These are phyloP conservation scores for Meandrusa payeni DNA, from an alignment of 2,888 invertebrate genomes.

Conservation along the genomic window DNA sequence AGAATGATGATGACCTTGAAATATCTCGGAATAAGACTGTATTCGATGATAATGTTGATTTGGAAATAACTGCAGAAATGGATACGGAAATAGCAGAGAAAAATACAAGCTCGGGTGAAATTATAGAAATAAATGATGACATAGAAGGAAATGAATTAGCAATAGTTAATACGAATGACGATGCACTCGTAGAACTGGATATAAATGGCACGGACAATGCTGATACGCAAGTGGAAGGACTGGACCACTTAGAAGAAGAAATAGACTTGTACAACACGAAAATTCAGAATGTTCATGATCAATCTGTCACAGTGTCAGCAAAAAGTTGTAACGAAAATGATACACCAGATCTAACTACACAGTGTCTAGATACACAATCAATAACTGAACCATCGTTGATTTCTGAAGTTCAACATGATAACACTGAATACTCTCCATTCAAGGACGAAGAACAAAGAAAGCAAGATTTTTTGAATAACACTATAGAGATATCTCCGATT, in stretches of 20 bases:
- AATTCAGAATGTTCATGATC: slow-evolving; percentile 26
- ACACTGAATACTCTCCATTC: slow-evolving; percentile 57
- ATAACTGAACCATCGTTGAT: slow-evolving; percentile 32
- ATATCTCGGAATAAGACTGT: slow-evolving; percentile 56
- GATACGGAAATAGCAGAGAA: slow-evolving; percentile 51
- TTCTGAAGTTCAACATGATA: slow-evolving; percentile 32
- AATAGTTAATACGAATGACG: slow-evolving; percentile 39
- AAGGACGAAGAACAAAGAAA: slow-evolving; percentile 61
- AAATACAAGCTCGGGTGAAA: slow-evolving; percentile 37
- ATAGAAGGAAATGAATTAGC: slow-evolving; percentile 39
- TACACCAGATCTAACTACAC: slow-evolving; percentile 26
- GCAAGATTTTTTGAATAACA: slow-evolving; percentile 78
- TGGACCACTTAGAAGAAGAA: slow-evolving; percentile 27
- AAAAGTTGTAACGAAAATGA: slow-evolving; percentile 22
- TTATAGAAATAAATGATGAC: slow-evolving; percentile 44
- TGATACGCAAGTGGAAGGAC: slow-evolving; percentile 54
- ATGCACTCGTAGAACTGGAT: no score
- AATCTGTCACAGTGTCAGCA: slow-evolving; percentile 8
- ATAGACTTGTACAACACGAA: slow-evolving; percentile 1
- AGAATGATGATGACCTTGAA: slow-evolving; percentile 51
- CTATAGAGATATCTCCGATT: slow-evolving; percentile 83
- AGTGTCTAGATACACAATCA: slow-evolving; percentile 34
- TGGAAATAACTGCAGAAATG: slow-evolving; percentile 55
- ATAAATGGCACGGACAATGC: slow-evolving; percentile 45
- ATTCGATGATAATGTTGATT: slow-evolving; percentile 34